phyloP scores from a whole-genome alignment of 2,113 vertebrate genomes.

The Myanophis thanlyinensis region DNA sequence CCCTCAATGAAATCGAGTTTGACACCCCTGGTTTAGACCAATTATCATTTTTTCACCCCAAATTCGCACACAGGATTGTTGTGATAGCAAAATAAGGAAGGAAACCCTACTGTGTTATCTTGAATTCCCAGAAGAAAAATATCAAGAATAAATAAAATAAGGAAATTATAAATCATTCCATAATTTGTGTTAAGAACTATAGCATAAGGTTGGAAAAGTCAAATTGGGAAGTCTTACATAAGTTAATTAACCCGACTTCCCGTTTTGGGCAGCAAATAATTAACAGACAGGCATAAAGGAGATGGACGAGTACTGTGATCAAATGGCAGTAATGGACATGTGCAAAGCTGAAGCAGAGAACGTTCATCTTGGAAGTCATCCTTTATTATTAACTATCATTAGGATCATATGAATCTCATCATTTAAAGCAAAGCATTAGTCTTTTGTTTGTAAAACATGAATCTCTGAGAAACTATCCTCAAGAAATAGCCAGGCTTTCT shows the following conservation, averaged over 20 bases:
- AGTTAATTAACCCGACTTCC: background rate
- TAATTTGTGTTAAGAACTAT: background rate
- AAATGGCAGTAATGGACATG: background rate
- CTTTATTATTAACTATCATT: background rate
- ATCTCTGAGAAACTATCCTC: background rate
- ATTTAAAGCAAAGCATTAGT: background rate
- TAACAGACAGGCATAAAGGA: background rate
- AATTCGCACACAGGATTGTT: background rate
- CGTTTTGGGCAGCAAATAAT: background rate
- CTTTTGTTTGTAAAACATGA: background rate
- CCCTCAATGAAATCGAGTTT: too few species aligned
- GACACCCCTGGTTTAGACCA: background rate
- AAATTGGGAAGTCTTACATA: background rate
- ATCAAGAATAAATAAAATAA: background rate
- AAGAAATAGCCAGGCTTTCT: conserved; percentile 25
- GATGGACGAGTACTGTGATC: background rate
- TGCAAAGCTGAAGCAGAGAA: background rate
- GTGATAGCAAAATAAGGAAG: background rate
- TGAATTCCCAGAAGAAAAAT: background rate
- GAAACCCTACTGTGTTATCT: background rate
- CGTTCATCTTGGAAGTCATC: background rate
- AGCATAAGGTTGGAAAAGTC: background rate
- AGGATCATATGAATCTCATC: background rate
- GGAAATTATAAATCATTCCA: background rate
- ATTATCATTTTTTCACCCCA: background rate